A percentile compares a stretch with the other conserved stretches of the same genome.
phyloP scores from a whole-genome alignment of 2,888 invertebrate species.

The Lathronympha strigana region DNA sequence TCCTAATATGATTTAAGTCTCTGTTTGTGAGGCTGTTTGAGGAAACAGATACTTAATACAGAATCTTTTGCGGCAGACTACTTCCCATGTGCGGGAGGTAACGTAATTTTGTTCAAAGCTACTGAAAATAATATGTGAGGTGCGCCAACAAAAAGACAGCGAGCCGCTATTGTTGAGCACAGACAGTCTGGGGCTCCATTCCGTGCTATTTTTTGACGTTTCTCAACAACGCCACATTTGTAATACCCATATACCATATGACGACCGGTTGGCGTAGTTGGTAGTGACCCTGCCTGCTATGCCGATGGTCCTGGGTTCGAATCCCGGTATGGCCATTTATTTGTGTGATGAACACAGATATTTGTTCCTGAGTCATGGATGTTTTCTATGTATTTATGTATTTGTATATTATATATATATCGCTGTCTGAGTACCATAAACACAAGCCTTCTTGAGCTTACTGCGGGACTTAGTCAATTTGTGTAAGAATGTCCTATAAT shows the following conservation, averaged over 20 bases:
- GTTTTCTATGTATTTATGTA: too few species aligned
- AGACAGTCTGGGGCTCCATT: slow-evolving; percentile 43
- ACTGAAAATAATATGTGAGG: slow-evolving; percentile 56
- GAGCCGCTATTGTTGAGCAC: slow-evolving; percentile 53
- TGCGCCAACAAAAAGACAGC: slow-evolving; percentile 55
- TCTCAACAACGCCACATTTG: neutral
- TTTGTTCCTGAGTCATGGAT: too few species aligned
- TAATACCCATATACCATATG: neutral
- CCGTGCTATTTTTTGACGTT: neutral
- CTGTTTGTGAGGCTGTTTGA: neutral
- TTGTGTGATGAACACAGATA: too few species aligned
- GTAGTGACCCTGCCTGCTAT: too few species aligned
- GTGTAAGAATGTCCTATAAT: too few species aligned
- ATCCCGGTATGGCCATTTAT: too few species aligned
- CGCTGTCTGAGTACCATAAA: too few species aligned
- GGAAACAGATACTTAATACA: neutral
- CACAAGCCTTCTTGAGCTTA: too few species aligned
- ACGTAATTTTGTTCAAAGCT: slow-evolving; percentile 54
- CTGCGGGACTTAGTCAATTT: too few species aligned
- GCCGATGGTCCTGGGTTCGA: too few species aligned
- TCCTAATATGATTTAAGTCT: neutral
- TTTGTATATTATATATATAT: too few species aligned
- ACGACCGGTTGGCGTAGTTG: too few species aligned
- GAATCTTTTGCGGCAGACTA: slow-evolving; percentile 42
- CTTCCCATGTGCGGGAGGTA: slow-evolving; percentile 31